phyloP scores from a whole-genome alignment of 2,113 vertebrate species.

The Miniopterus natalensis region DNA sequence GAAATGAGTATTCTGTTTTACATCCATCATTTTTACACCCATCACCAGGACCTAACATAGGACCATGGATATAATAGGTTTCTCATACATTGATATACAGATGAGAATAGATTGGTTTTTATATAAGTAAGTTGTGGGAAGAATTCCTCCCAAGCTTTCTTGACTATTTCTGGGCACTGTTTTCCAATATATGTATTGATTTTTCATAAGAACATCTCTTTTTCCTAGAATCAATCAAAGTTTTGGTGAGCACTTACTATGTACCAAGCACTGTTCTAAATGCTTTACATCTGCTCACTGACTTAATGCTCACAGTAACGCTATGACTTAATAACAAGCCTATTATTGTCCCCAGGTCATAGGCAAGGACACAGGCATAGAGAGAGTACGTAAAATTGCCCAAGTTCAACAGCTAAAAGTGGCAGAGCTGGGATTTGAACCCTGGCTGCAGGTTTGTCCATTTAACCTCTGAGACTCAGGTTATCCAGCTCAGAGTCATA shows the following conservation, averaged over 20 bases:
- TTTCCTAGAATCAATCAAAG: conserved; percentile 36
- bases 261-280: not conserved
- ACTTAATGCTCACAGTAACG: not conserved
- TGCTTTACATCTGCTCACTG: not conserved
- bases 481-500: conserved; percentile 58
- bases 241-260: not conserved
- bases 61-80: not conserved
- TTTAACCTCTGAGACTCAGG: conserved; percentile 55
- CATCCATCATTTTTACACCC: not conserved
- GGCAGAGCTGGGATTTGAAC: conserved; percentile 36
- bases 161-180: conserved; percentile 73
- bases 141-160: conserved; percentile 70
- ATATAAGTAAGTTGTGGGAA: conserved; percentile 51
- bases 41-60: not conserved
- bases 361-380: not conserved
- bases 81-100: not conserved
- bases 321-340: not conserved
- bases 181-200: conserved; percentile 73
- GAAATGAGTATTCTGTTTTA: not conserved
- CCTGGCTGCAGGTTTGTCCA: not conserved
- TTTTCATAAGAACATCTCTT: conserved; percentile 64
- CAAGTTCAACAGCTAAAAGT: conserved; percentile 10
- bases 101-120: conserved; percentile 49
- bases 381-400: not conserved
- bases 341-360: not conserved